phyloP scores from a whole-genome alignment of 2,113 vertebrate species.

The Syrmaticus mikado region DNA sequence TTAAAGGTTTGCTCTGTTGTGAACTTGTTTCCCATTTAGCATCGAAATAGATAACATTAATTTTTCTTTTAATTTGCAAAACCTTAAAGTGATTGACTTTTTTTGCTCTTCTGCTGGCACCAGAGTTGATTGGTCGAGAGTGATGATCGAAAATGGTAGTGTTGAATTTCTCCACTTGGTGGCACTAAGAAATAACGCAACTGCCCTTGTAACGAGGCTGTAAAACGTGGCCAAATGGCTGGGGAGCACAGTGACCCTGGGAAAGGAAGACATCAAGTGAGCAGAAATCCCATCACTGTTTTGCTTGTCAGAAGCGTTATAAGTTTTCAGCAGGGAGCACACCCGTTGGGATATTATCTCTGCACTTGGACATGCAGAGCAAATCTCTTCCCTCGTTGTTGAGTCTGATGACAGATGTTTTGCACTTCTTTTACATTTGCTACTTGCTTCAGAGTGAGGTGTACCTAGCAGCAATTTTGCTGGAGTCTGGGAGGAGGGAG shows the following conservation, averaged over 20 bases:
- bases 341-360: background rate
- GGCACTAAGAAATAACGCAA: slow-evolving; percentile 73
- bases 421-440: too few species aligned
- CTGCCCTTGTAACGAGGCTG: background rate
- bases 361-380: fast-evolving
- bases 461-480: background rate
- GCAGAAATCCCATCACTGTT: background rate
- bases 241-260: background rate
- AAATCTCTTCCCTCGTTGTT: fast-evolving
- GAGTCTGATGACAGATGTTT: background rate
- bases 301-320: background rate
- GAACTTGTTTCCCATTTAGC: background rate
- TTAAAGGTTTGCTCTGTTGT: background rate
- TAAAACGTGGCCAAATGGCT: background rate
- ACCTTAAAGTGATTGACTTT: background rate
- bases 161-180: slow-evolving; percentile 65
- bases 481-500: background rate
- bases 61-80: background rate
- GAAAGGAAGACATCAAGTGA: background rate
- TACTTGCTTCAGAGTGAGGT: background rate
- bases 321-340: background rate
- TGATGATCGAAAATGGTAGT: fast-evolving
- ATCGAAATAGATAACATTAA: background rate
- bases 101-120: background rate
- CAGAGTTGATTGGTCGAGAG: fast-evolving